A percentile compares a stretch with the other conserved stretches of the same genome.
phyloP scores from a whole-genome alignment of 1,140 invertebrate genomes.

The Pogonomyrmex californicus region DNA sequence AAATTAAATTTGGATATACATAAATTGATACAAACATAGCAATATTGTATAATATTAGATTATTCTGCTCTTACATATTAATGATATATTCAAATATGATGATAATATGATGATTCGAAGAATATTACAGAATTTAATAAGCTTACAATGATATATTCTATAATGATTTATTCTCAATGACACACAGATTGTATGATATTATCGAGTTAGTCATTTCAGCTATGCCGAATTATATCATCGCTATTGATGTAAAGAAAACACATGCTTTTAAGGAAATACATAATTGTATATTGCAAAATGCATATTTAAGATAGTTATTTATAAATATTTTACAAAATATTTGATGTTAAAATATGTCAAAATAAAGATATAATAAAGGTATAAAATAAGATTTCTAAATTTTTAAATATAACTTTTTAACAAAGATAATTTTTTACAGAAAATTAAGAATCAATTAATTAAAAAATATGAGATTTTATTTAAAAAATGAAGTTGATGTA shows the following conservation, averaged over 20 bases:
- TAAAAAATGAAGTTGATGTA: too few species aligned
- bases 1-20: background rate
- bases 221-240: slow-evolving; percentile 39
- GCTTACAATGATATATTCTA: slow-evolving; percentile 10
- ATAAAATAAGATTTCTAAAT: too few species aligned
- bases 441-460: too few species aligned
- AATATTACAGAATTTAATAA: slow-evolving; percentile 21
- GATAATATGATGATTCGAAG: background rate
- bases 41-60: slow-evolving; percentile 9
- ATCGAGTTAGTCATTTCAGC: background rate
- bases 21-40: background rate
- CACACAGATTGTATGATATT: background rate
- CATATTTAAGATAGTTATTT: too few species aligned
- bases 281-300: too few species aligned
- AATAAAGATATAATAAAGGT: too few species aligned
- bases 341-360: too few species aligned
- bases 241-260: background rate
- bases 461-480: too few species aligned
- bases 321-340: too few species aligned
- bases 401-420: too few species aligned
- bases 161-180: slow-evolving; percentile 2
- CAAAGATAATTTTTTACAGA: too few species aligned
- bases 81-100: background rate
- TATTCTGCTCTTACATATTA: background rate
- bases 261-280: too few species aligned